These are phyloP conservation scores for Caenorhabditis drosophilae DNA, from an alignment of 2,888 invertebrate genomes.

Conservation along the genomic window DNA sequence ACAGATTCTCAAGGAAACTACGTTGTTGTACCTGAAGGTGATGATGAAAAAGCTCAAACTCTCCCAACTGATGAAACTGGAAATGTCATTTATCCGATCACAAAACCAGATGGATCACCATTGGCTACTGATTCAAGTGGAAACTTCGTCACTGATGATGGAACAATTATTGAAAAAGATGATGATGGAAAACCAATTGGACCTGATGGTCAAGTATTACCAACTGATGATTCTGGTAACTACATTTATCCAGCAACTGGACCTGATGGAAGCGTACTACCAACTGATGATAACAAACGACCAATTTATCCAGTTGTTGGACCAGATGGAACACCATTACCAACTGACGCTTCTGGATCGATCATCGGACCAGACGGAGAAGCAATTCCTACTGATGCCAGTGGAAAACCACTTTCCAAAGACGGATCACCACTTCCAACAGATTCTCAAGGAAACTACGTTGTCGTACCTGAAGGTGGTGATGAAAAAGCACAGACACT, in stretches of 20 bases:
- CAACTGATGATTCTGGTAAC: conserved; percentile 16
- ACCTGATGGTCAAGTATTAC: conserved; percentile 25
- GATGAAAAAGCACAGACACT: neutral
- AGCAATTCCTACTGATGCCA: conserved; percentile 25
- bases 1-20: conserved; percentile 46
- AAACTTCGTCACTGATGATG: conserved; percentile 14
- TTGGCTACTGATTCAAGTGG: conserved; percentile 20
- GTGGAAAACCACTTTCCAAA: conserved; percentile 16
- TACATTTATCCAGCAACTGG: conserved; percentile 18
- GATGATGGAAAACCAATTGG: conserved; percentile 31
- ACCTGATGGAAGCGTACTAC: conserved; percentile 47
- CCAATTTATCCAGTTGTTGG: conserved; percentile 22
- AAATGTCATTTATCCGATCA: conserved; percentile 36
- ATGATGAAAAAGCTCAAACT: neutral
- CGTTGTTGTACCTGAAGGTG: conserved; percentile 40
- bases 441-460: conserved; percentile 16
- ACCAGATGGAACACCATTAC: conserved; percentile 43
- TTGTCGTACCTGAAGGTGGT: conserved; percentile 4
- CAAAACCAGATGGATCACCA: conserved; percentile 23
- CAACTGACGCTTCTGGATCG: conserved; percentile 35
- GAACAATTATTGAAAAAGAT: conserved; percentile 14
- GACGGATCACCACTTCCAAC: conserved; percentile 40
- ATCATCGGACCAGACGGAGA: conserved; percentile 23
- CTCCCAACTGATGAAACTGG: conserved; percentile 16
- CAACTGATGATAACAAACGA: conserved; percentile 30